Evolutionary conservation across 2,888 invertebrate genomes (phyloP).

Genomic region (Agriopis marginaria): DNA sequence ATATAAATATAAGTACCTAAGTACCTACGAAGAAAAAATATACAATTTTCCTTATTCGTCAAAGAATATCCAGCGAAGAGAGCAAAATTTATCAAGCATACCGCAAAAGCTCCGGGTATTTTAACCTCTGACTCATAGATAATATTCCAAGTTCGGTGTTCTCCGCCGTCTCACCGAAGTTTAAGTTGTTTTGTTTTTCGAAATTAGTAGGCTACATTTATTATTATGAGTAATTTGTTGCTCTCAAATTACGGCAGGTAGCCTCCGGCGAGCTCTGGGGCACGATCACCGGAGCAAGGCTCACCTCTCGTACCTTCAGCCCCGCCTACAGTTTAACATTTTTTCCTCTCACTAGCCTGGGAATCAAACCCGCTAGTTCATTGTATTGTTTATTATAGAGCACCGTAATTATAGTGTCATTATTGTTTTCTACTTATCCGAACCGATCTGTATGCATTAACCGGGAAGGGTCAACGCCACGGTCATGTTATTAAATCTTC

Average conservation of each 20-base stretch:
- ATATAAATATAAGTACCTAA: not conserved
- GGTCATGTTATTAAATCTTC: slow-evolving; percentile 23
- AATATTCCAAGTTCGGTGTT: slow-evolving; percentile 58
- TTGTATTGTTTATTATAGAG: slow-evolving; percentile 77
- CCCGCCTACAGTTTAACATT: slow-evolving; percentile 84
- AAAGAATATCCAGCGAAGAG: slow-evolving; percentile 20
- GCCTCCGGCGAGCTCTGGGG: slow-evolving; percentile 74
- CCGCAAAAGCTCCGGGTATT: slow-evolving; percentile 36
- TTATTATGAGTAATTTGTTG: slow-evolving; percentile 85
- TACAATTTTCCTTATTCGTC: slow-evolving; percentile 14
- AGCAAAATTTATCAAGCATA: slow-evolving; percentile 21
- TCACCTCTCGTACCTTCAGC: slow-evolving; percentile 65
- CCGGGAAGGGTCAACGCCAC: slow-evolving; percentile 41
- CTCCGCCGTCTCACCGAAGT: slow-evolving; percentile 60
- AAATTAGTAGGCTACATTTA: slow-evolving; percentile 81
- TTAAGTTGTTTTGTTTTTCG: slow-evolving; percentile 66
- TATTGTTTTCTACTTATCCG: slow-evolving; percentile 61
- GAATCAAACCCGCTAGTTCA: slow-evolving; percentile 75
- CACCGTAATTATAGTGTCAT: slow-evolving; percentile 73
- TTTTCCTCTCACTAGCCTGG: slow-evolving; percentile 72
- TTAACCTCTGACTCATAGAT: slow-evolving; percentile 64
- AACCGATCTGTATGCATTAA: slow-evolving; percentile 41
- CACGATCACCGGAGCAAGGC: slow-evolving; percentile 67
- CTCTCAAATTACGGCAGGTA: slow-evolving; percentile 84
- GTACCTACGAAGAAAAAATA: not conserved